Conservation (phyloP, 2,113 vertebrate genomes). For the Crypturellus undulatus region DNA sequence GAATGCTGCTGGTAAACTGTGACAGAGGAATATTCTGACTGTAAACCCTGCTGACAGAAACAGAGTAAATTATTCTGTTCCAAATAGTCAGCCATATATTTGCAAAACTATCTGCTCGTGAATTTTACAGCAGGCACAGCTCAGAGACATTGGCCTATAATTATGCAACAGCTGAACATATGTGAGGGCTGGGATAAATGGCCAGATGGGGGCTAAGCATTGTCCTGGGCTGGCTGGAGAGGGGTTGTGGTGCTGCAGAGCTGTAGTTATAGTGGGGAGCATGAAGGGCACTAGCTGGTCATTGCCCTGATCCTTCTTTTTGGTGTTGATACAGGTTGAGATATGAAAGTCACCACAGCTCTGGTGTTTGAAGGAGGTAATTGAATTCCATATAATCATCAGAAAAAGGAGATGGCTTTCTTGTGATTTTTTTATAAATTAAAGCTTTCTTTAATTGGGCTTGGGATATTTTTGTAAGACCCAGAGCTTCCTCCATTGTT, state of each 20-base stretch:
- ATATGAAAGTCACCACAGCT: accelerated
- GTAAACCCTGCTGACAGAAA: conserved; percentile 21
- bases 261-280: neutral
- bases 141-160: neutral
- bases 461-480: neutral
- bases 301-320: neutral
- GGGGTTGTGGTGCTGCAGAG: neutral
- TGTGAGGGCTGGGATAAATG: neutral
- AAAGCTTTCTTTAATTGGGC: accelerated
- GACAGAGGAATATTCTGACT: neutral
- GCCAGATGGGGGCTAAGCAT: neutral
- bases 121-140: neutral
- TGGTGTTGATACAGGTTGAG: neutral
- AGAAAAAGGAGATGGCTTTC: neutral
- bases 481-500: accelerated
- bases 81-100: conserved; percentile 12
- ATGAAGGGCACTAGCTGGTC: neutral
- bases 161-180: neutral
- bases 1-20: neutral
- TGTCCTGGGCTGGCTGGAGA: neutral
- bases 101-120: neutral
- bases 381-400: neutral
- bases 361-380: neutral
- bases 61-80: neutral
- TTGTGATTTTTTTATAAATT: neutral